Base-by-base conservation (phyloP, 2,113 vertebrate genomes). In the Porphyrio hochstetteri region DNA sequence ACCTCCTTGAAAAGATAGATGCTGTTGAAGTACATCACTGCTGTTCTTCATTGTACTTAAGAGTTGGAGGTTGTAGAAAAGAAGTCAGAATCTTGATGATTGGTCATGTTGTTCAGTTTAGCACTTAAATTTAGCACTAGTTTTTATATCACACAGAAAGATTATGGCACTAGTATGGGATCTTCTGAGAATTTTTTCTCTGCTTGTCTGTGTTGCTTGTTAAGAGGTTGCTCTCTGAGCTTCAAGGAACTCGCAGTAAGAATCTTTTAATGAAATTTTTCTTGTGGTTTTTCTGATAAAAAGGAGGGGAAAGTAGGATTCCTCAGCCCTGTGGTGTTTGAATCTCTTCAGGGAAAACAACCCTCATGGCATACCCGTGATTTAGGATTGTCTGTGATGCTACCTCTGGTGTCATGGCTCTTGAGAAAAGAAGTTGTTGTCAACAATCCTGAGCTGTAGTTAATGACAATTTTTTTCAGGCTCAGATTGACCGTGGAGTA, bases 141-240 rank as follows among this genome's bases (percentile, higher is more conserved):
- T 20, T 2, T 38, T 79, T 70, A 8, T n/a, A 40, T 57, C 2
- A 33, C 36, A 13, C 11, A 60, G 44, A 68, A 74, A 56, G 11
- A 33, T 71, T 28, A 16, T 48, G 48, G 5, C 12, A 67, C 10
- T 8, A 1, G 0, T 17, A 4, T 3, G 3, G 57, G 3, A 9
- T 63, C 7, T 8, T 27, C 2, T 38, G 24, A 18, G 25, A 31
- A 9, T 48, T 60, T 17, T 35, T 48, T 35, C 2, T 56, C 6
- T 2, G 2, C 6, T 60, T 53, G 3, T 50, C 17, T 3, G 0
- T 29, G 9, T 56, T 80, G 31, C 11, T 65, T 78, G 15, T 23
- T 23, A 50, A 23, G 25, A 36, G 2, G 13, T 72, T 77, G 16
- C 3, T 55, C 9, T 25, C 5, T 21, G 11, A 56, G 11, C 19